Evolutionary conservation across 2,797 vertebrate genomes (phyloP), one percentile per base, ranked within the genome.

Genomic region (Somateria mollissima): DNA sequence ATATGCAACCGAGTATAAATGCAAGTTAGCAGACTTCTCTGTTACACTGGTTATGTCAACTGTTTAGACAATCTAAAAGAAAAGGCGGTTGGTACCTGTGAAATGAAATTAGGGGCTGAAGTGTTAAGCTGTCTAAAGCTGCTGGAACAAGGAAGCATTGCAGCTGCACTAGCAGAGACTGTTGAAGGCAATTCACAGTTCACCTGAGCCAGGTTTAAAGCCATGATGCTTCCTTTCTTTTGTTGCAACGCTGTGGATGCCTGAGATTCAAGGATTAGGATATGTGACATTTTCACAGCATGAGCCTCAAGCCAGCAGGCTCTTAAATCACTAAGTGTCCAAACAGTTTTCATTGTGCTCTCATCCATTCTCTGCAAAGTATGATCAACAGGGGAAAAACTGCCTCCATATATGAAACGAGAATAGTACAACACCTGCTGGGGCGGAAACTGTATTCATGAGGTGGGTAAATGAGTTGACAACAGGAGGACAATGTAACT

Each of bases 381-480:
- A 30, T 32, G 58, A 88, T 32, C 15, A 14, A 72, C 24, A 13
- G 56, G 58, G 77, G 58, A 45, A 70, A 64, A 65, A 32, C 77
- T 87, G 85, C 73, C 30, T 66, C 78, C 34, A 0, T 70, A 15
- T 37, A 61, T 32, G 86, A 72, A 93, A 86, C 0, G 5, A 87
- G 90, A 96, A 92, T 56, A 89, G 88, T 74, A 71, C 58, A 88
- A 43, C 47, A 47, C 84, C 83, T 82, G 93, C 94, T 88, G 92
- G 74, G 82, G 41, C 6, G 7, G 62, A 72, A 70, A 32, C 80
- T 80, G 76, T 34, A 27, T 58, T 87, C 71, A 34, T 39, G 87
- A 79, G 80, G 45, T 7, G 47, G 32, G 9, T 41, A 77, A 95
- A 92, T 45, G 66, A 92, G 67, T 5, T 84, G 80, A 64, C 61